A percentile compares a stretch with the other conserved stretches of the same genome.
phyloP scores from a whole-genome alignment of 2,113 vertebrate species.

The Coturnix japonica region DNA sequence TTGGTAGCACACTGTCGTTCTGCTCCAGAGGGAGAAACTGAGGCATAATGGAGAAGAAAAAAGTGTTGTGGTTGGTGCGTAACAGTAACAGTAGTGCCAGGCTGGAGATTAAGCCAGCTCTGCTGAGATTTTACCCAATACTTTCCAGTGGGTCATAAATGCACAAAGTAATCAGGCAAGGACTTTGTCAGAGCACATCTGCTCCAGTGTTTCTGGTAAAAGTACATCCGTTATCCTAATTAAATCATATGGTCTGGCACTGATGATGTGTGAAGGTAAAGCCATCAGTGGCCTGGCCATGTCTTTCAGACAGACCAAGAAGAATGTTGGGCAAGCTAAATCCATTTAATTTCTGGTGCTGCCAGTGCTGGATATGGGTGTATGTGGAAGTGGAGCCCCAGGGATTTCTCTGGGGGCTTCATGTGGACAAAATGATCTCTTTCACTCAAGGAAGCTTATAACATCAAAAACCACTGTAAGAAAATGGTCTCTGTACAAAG shows the following conservation, averaged over 20 bases:
- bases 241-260: neutral
- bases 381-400: neutral
- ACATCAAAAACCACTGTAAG: neutral
- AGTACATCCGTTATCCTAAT: neutral
- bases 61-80: neutral
- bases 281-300: neutral
- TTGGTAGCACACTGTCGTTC: fast-evolving
- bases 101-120: neutral
- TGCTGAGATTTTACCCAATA: neutral
- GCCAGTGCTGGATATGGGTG: neutral
- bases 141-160: neutral
- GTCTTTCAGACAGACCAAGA: neutral
- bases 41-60: neutral
- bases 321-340: neutral
- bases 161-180: neutral
- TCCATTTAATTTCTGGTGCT: neutral
- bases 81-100: neutral
- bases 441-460: neutral
- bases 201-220: neutral
- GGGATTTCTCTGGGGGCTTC: neutral
- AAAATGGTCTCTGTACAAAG: neutral
- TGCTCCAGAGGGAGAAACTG: neutral
- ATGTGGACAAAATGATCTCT: neutral
- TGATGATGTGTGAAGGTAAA: constrained; percentile 17
- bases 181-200: neutral